These are phyloP conservation scores for Acanthisitta chloris DNA, from an alignment of 2,113 vertebrate species.

Conservation along the genomic window DNA sequence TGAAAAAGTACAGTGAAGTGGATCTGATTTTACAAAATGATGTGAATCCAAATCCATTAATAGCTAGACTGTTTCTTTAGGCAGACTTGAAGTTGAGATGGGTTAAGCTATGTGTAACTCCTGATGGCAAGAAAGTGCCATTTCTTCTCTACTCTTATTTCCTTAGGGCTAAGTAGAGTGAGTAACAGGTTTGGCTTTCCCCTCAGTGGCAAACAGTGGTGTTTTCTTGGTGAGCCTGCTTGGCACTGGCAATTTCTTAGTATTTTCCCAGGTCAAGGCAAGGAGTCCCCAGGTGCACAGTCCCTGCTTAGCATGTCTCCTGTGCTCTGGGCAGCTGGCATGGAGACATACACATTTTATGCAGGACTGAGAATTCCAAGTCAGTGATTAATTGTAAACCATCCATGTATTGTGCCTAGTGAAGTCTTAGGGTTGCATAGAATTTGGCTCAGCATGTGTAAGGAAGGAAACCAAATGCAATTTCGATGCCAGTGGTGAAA, in stretches of 20 bases:
- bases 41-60: not conserved
- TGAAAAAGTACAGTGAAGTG: not conserved
- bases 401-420: not conserved
- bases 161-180: not conserved
- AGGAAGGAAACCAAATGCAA: not conserved
- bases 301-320: not conserved
- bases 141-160: not conserved
- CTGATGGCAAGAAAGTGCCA: not conserved
- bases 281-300: rapidly evolving
- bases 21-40: too few species aligned
- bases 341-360: not conserved
- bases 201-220: not conserved
- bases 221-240: not conserved
- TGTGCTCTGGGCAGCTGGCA: not conserved
- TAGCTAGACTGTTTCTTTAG: not conserved
- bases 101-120: not conserved
- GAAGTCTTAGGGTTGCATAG: not conserved
- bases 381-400: not conserved
- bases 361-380: not conserved
- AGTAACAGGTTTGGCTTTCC: not conserved
- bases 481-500: not conserved
- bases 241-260: not conserved
- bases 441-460: not conserved
- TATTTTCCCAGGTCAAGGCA: not conserved
- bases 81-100: not conserved